These are phyloP conservation scores for Antheraea pernyi DNA, from an alignment of 1,140 invertebrate species.

Conservation along the genomic window DNA sequence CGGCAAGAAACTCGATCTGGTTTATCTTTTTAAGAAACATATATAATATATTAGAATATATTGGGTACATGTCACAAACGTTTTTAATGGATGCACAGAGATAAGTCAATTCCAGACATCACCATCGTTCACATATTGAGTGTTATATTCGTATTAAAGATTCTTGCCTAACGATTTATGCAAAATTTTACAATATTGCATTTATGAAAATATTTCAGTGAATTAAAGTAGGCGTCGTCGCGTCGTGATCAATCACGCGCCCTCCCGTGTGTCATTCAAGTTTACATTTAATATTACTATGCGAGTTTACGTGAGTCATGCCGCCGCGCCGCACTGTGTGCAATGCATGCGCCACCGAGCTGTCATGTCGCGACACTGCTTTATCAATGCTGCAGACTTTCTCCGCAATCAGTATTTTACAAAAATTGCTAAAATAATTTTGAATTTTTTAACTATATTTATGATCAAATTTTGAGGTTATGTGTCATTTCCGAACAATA, in stretches of 20 bases:
- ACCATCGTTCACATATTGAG: no score
- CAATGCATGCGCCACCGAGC: slow-evolving; percentile 1
- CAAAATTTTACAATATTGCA: neutral
- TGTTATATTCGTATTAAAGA: neutral
- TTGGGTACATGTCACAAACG: no score
- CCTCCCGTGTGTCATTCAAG: slow-evolving; percentile 11
- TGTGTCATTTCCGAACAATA: no score
- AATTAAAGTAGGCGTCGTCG: neutral
- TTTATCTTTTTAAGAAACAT: no score
- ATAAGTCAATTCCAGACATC: no score
- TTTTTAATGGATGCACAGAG: no score
- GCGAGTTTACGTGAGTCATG: slow-evolving; percentile 1
- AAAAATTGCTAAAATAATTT: neutral
- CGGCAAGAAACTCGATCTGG: no score
- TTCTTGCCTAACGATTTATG: neutral
- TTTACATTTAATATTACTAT: slow-evolving; percentile 12
- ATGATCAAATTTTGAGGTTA: no score
- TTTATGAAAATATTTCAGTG: slow-evolving; percentile 1
- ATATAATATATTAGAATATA: no score
- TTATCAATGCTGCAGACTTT: slow-evolving; percentile 5
- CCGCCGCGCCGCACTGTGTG: neutral
- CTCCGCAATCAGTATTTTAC: neutral
- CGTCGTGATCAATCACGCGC: slow-evolving; percentile 7
- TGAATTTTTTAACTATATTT: no score
- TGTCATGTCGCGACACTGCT: neutral